Percentiles rank a stretch among this genome's conserved stretches.
phyloP scores from a whole-genome alignment of 2,888 invertebrate genomes.

The Minunthozetes semirufus region DNA sequence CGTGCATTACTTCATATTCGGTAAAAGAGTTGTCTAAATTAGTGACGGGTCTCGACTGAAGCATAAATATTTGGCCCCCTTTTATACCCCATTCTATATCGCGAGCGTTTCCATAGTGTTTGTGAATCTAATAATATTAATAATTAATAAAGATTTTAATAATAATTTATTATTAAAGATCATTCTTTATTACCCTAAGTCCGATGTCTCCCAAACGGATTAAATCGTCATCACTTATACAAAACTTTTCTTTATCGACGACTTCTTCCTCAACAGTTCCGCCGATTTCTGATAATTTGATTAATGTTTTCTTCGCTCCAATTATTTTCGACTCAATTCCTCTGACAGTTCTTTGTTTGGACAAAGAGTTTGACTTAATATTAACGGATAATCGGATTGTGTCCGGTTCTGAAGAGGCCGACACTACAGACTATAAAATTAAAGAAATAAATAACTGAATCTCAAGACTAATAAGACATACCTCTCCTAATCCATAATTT shows the following conservation, averaged over 20 bases:
- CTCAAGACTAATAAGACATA: conserved; percentile 69
- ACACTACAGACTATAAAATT: conserved; percentile 49
- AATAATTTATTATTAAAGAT: neutral
- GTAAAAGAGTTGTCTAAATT: conserved; percentile 62
- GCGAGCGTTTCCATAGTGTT: conserved; percentile 50
- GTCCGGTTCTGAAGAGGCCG: conserved; percentile 32
- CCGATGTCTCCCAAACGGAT: conserved; percentile 57
- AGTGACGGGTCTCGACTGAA: conserved; percentile 74
- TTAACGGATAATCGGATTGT: conserved; percentile 46
- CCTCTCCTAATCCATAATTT: conserved; percentile 71
- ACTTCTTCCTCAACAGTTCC: neutral
- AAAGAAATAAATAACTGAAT: conserved; percentile 73
- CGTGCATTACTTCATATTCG: conserved; percentile 70
- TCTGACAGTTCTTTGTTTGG: neutral
- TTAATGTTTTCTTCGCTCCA: conserved; percentile 29
- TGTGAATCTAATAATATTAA: conserved; percentile 54
- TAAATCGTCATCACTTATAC: conserved; percentile 56
- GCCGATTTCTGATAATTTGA: neutral
- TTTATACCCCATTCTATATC: conserved; percentile 75
- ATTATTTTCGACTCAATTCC: conserved; percentile 10
- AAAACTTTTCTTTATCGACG: conserved; percentile 44
- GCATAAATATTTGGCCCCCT: conserved; percentile 52
- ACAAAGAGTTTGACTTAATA: conserved; percentile 10
- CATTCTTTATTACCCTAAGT: conserved; percentile 52
- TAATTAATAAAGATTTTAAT: conserved; percentile 49